Evolutionary conservation across 2,888 invertebrate species (phyloP).

Genomic region (Lasioglossum calceatum): DNA sequence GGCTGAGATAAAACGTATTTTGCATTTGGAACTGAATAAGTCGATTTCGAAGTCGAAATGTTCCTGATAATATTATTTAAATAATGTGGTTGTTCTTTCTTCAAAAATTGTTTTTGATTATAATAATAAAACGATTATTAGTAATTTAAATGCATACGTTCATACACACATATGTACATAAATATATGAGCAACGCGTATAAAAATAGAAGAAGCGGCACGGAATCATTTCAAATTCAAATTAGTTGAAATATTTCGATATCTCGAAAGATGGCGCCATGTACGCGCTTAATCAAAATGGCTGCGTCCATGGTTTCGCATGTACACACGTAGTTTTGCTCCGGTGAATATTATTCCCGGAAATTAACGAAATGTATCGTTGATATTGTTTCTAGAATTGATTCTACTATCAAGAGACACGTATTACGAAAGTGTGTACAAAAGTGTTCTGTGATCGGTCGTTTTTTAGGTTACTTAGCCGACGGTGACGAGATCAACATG

Average conservation of each 20-base stretch:
- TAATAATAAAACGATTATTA: background rate
- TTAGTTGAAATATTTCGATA: background rate
- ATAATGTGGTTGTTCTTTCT: no score
- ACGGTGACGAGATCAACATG: slow-evolving; percentile 40
- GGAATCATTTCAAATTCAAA: slow-evolving; percentile 4
- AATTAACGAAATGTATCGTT: slow-evolving; percentile 4
- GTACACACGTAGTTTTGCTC: background rate
- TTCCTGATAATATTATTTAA: no score
- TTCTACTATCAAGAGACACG: background rate
- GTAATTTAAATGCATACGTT: background rate
- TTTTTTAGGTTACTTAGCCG: slow-evolving; percentile 31
- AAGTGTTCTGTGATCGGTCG: background rate
- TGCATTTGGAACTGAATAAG: no score
- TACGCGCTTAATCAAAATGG: background rate
- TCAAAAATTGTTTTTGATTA: background rate
- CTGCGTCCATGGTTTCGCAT: background rate
- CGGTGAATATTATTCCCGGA: background rate
- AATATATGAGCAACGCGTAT: background rate
- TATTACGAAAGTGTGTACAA: background rate
- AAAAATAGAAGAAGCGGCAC: background rate
- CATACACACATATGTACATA: background rate
- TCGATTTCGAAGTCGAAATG: no score
- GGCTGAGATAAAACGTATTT: background rate
- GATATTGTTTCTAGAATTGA: background rate
- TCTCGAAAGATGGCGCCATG: background rate